A percentile compares a stretch with the other conserved stretches of the same genome.
phyloP scores from a whole-genome alignment of 1,140 invertebrate genomes.

The Hylaeus anthracinus region DNA sequence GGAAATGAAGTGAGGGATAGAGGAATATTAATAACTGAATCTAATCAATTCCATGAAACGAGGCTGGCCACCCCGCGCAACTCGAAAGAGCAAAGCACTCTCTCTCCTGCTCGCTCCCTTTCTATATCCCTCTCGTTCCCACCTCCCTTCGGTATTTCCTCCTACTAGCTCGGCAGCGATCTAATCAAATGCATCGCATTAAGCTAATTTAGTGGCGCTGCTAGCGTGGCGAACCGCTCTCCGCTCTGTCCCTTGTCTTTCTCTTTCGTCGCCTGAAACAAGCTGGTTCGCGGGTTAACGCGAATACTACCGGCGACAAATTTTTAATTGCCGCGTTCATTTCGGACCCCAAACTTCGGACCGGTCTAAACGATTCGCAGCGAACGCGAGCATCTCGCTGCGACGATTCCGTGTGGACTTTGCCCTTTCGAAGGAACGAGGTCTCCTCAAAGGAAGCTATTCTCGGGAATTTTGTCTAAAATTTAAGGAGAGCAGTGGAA shows the following conservation, averaged over 20 bases:
- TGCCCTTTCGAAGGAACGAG: no score
- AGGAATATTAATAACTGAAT: conserved; percentile 81
- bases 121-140: conserved; percentile 15
- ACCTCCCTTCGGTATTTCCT: conserved; percentile 46
- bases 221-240: conserved; percentile 68
- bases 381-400: no score
- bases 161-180: conserved; percentile 65
- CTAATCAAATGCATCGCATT: conserved; percentile 77
- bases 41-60: conserved; percentile 79
- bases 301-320: conserved; percentile 51
- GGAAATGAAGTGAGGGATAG: conserved; percentile 80
- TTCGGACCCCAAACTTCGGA: neutral
- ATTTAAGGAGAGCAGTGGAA: no score
- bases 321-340: conserved; percentile 53
- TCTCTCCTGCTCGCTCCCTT: conserved; percentile 26
- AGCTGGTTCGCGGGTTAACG: conserved; percentile 52
- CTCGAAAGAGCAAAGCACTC: conserved; percentile 58
- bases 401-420: no score
- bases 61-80: conserved; percentile 70
- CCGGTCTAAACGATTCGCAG: neutral
- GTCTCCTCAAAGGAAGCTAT: no score
- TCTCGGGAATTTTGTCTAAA: no score
- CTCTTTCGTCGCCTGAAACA: conserved; percentile 37
- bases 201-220: conserved; percentile 74
- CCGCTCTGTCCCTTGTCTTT: conserved; percentile 23